Percentiles rank a stretch among this genome's conserved stretches.
These are phyloP conservation scores for Anthopleura xanthogrammica DNA, from an alignment of 92 coral and sea anemone genomes.

Conservation along the genomic window DNA sequence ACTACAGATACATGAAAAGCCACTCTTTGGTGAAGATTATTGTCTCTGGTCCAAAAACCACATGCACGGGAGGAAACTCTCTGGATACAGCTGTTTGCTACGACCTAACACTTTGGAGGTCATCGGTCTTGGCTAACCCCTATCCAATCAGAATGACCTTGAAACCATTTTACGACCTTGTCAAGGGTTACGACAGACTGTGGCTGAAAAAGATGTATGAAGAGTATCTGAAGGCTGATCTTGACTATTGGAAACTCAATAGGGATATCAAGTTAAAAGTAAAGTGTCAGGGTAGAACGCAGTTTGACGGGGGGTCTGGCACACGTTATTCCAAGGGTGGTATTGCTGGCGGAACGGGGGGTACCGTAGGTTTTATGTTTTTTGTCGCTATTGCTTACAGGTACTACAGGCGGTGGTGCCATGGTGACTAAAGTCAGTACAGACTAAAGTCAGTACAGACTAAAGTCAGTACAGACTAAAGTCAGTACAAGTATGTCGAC, in stretches of 20 bases:
- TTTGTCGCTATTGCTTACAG: too few species aligned
- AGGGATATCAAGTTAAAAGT: not conserved
- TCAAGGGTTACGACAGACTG: not conserved
- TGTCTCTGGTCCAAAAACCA: not conserved
- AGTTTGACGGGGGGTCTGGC: too few species aligned
- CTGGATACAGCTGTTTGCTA: not conserved
- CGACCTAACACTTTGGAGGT: not conserved
- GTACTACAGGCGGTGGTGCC: too few species aligned
- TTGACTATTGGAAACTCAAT: not conserved
- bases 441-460: too few species aligned
- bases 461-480: too few species aligned
- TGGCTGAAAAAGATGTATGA: not conserved
- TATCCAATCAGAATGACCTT: not conserved
- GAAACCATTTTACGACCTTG: not conserved
- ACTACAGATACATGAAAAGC: not conserved
- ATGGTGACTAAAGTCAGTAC: too few species aligned
- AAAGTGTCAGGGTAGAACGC: not conserved
- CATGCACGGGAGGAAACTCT: not conserved
- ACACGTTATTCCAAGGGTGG: too few species aligned
- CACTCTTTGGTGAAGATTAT: not conserved
- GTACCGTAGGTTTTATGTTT: too few species aligned
- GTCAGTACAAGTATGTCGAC: too few species aligned
- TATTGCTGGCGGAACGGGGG: too few species aligned
- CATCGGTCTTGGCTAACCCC: not conserved
- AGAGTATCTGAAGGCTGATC: not conserved